Base-by-base conservation (phyloP, 2,797 vertebrate species). In the Molossus alvarezi region DNA sequence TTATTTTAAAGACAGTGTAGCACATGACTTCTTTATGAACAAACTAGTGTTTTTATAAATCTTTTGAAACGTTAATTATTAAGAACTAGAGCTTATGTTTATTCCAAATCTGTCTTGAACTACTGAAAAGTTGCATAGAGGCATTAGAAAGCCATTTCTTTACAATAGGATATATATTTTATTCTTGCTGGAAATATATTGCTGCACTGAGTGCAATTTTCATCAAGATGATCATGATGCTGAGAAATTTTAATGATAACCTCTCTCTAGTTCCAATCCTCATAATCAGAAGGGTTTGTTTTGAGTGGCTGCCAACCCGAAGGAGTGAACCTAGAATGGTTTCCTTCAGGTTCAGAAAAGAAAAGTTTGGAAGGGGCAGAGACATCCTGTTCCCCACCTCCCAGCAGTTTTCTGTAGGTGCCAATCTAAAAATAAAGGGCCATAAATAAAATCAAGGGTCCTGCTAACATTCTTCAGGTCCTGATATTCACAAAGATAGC, bases 331-430 rank as follows among this genome's bases (percentile, higher is more conserved):
- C 99, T 88, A 99, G 96, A 97, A 99, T 98, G 93, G 98, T 98
- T 98, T 99, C 99, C 98, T 98, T 99, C 98, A 99, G 97, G 93
- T 98, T 99, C 96, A 99, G 96, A 95, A 98, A 98, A 57, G 99
- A 98, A 97, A 99, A 99, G 96, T 98, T 99, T 97, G 98, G 98
- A 98, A 99, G 92, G 60, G 99, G 99, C 83, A 99, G 97, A 91
- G 98, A 97, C 97, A 99, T 99, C 91, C 99, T 98, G 98, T 97
- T 99, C 97, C 99, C 99, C 98, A 89, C 99, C 99, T 97, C 99
- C 99, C 97, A 99, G 98, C 84, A 99, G 98, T 97, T 99, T 99
- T 97, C 99, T 99, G 97, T 99, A 99, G 97, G 99, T 99, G 97
- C 99, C 98, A 72, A 99, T 99, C 98, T 99, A 99, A 6, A 99